These are phyloP conservation scores for Candidula unifasciata DNA, from an alignment of 2,888 invertebrate genomes.

Conservation along the genomic window DNA sequence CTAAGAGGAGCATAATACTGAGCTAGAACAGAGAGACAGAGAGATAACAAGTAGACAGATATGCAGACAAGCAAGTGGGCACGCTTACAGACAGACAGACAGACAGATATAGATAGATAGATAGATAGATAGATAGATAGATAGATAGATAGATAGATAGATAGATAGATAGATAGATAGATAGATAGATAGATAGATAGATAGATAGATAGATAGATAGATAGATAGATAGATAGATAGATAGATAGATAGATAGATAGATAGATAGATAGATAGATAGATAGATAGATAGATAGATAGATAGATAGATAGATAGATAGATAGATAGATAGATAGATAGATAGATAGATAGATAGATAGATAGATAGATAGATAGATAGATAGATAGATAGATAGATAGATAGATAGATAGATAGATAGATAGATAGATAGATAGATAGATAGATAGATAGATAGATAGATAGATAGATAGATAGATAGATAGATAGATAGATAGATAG, in stretches of 20 bases:
- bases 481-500: not conserved
- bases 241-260: not conserved
- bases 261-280: not conserved
- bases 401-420: not conserved
- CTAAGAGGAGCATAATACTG: no score
- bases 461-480: slow-evolving; percentile 13
- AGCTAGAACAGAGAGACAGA: no score
- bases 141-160: not conserved
- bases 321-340: not conserved
- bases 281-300: not conserved
- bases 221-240: not conserved
- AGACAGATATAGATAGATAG: no score
- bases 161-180: not conserved
- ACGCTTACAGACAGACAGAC: no score
- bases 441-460: slow-evolving; percentile 15
- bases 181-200: not conserved
- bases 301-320: not conserved
- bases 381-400: not conserved
- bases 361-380: not conserved
- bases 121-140: not conserved
- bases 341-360: not conserved
- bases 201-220: not conserved
- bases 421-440: slow-evolving; percentile 18
- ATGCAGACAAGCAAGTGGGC: not conserved
- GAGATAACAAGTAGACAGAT: not conserved